Percentiles rank a stretch among this genome's conserved stretches.
Conservation (phyloP, 2,113 vertebrate species). For the Poeciliopsis turrubarensis region DNA sequence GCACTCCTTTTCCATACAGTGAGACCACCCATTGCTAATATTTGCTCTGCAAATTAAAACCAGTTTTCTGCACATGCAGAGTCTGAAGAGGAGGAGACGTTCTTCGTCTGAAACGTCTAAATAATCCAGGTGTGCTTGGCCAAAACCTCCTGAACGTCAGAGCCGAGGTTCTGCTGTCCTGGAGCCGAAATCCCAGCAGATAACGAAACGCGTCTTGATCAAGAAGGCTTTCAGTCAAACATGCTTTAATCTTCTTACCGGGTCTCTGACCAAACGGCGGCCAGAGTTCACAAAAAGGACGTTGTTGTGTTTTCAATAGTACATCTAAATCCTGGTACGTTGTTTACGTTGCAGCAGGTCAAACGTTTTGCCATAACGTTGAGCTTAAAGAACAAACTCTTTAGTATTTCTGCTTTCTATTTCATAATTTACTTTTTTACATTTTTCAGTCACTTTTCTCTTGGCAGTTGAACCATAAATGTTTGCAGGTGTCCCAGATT, state of each 20-base stretch:
- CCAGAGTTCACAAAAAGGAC: background rate
- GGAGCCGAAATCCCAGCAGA: background rate
- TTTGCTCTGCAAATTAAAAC: constrained; percentile 24
- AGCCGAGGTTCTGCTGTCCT: background rate
- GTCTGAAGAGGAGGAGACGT: background rate
- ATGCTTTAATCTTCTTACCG: background rate
- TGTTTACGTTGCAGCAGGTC: no score
- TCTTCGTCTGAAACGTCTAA: constrained; percentile 2
- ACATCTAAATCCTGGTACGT: no score
- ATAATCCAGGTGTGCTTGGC: no score
- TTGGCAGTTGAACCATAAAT: no score
- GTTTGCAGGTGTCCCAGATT: no score
- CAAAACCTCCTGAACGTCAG: background rate
- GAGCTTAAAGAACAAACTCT: no score
- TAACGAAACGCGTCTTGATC: background rate
- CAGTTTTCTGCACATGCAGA: background rate
- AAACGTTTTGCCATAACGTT: no score
- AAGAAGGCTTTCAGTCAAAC: background rate
- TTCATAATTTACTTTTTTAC: no score
- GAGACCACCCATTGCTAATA: constrained; percentile 16
- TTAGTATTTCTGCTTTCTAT: no score
- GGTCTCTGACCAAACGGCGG: background rate
- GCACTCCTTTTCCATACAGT: background rate
- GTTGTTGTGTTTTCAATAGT: no score
- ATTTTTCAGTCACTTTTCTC: no score